Evolutionary conservation across 2,797 vertebrate species (phyloP).

Genomic region (Parauchenoglanis ngamensis): DNA sequence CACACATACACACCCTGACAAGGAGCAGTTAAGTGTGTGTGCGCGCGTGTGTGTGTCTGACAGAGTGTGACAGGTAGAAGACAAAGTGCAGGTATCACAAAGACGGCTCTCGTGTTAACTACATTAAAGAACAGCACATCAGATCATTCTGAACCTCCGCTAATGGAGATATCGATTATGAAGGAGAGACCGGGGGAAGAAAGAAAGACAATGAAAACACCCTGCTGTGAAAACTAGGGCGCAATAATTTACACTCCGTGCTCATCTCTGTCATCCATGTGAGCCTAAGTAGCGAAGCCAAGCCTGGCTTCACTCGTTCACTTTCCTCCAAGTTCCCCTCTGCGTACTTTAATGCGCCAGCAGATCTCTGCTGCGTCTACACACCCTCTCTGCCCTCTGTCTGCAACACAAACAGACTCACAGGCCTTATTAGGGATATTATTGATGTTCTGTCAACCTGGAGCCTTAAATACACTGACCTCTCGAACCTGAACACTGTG

Average conservation of each 20-base stretch:
- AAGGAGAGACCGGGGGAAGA: neutral
- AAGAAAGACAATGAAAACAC: slow-evolving; percentile 25
- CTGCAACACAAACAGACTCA: slow-evolving; percentile 38
- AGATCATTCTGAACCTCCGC: slow-evolving; percentile 24
- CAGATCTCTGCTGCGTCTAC: slow-evolving; percentile 34
- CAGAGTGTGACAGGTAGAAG: slow-evolving; percentile 1
- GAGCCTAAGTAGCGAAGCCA: neutral
- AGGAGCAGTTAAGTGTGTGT: slow-evolving; percentile 34
- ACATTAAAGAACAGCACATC: slow-evolving; percentile 26
- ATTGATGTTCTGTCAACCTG: slow-evolving; percentile 58
- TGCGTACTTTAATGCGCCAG: slow-evolving; percentile 30
- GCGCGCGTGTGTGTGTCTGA: slow-evolving; percentile 13
- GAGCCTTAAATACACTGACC: slow-evolving; percentile 56
- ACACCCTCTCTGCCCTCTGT: slow-evolving; percentile 28
- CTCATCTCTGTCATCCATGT: neutral
- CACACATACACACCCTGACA: slow-evolving; percentile 28
- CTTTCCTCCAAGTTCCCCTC: slow-evolving; percentile 20
- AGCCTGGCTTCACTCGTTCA: neutral
- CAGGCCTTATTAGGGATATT: slow-evolving; percentile 48
- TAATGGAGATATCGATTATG: slow-evolving; percentile 49
- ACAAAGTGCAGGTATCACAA: slow-evolving; percentile 28
- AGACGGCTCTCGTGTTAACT: slow-evolving; percentile 36
- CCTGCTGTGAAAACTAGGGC: neutral
- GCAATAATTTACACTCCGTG: neutral
- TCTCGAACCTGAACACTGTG: slow-evolving; percentile 38